Evolutionary conservation across 2,888 invertebrate genomes (phyloP), one percentile per base, ranked within the genome.

Genomic region (Drosophila sordidula): DNA sequence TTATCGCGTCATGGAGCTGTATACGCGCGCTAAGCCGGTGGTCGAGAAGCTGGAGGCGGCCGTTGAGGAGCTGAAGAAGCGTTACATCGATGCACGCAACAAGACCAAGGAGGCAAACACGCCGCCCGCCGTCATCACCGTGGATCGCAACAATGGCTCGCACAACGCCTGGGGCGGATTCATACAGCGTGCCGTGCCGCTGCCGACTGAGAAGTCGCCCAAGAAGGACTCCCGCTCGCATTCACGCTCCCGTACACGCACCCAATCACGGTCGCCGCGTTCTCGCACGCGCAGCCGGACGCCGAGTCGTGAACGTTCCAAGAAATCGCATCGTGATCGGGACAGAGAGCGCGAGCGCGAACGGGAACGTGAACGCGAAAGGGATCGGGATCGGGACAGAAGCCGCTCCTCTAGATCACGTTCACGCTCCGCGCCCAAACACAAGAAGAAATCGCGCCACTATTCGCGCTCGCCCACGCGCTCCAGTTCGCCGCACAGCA

Each of bases 1-100:
- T 84, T 93, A 95, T 47, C 94, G 95, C 45, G 97, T 99, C 71
- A 93, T 98, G 66, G 94, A 95, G 76, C 93, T 99, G 0, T 99
- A 99, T 91, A 95, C 94, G 63, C 94, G 98, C 56, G 93, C 95
- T 3, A 97, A 97, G 94, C 94, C 95, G 6, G 95, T 95, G 89
- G 94, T 95, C 3, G 97, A 97, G 72, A 93, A 94, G 44, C 91
- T 97, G 54, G 97, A 97, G 82, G 94, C 94, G 47, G 94, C 95
- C 51, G 95, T 97, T 0, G 96, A 96, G 56, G 95, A 95, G 81
- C 92, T 96, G 2, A 94, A 95, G 71, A 95, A 95, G 80, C 94
- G 94, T 41, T 96, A 96, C 88, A 94, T 95, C 25, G 92, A 92
- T 56, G 90, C 91, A 0, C 83, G 92, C 4, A 92, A 90, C 50